A percentile compares a stretch with the other conserved stretches of the same genome.
These are phyloP conservation scores for Thaumatotibia leucotreta DNA, from an alignment of 1,140 invertebrate genomes.

Conservation along the genomic window DNA sequence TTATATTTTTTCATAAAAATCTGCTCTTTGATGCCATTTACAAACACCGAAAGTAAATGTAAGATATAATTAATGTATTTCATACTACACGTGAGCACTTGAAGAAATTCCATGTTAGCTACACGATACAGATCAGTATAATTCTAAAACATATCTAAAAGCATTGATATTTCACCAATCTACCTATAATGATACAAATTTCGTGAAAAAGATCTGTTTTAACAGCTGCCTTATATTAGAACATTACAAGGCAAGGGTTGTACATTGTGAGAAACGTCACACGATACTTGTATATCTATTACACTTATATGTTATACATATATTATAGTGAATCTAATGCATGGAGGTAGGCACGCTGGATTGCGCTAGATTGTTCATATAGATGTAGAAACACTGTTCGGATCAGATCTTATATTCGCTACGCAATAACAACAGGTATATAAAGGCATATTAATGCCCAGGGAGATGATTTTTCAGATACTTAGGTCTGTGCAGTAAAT, in stretches of 20 bases:
- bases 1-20: too few species aligned
- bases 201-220: slow-evolving; percentile 15
- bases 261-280: slow-evolving; percentile 23
- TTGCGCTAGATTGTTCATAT: slow-evolving; percentile 13
- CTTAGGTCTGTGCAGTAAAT: too few species aligned
- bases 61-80: too few species aligned
- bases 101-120: neutral
- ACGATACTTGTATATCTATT: neutral
- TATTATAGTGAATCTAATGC: neutral
- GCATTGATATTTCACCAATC: neutral
- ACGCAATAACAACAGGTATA: too few species aligned
- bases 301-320: neutral
- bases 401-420: too few species aligned
- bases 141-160: slow-evolving; percentile 6
- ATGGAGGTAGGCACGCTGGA: slow-evolving; percentile 17
- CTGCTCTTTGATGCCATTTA: too few species aligned
- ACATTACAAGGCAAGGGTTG: slow-evolving; percentile 41
- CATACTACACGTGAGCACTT: too few species aligned
- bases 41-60: too few species aligned
- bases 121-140: neutral
- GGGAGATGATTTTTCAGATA: too few species aligned
- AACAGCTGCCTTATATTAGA: slow-evolving; percentile 32
- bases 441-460: too few species aligned
- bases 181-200: slow-evolving; percentile 13
- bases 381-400: too few species aligned